phyloP scores from a whole-genome alignment of 2,888 invertebrate genomes.

The Stenotaenia linearis region DNA sequence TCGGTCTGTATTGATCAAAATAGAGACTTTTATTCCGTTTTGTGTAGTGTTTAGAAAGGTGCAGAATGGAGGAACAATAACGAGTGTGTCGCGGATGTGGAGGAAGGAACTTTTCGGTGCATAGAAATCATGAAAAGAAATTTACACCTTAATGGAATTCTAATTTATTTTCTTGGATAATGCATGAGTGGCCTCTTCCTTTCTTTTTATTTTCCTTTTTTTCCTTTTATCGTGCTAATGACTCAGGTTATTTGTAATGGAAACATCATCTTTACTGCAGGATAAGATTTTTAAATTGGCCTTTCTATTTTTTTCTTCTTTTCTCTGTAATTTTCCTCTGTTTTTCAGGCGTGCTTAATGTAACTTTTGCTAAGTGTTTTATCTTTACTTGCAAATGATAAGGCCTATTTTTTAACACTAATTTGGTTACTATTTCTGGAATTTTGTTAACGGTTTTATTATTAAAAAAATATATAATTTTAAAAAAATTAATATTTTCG shows the following conservation, averaged over 20 bases:
- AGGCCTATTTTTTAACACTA: background rate
- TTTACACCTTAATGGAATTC: conserved; percentile 26
- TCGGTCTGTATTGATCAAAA: background rate
- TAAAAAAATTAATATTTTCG: too few relatives aligned
- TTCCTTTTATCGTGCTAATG: conserved; percentile 15
- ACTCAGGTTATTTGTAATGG: conserved; percentile 20
- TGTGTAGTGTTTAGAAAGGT: background rate
- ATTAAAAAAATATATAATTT: background rate
- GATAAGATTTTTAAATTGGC: conserved; percentile 10
- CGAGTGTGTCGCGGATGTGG: background rate
- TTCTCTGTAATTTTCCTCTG: background rate
- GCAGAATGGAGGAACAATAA: background rate
- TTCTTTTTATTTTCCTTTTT: background rate
- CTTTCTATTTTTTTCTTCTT: background rate
- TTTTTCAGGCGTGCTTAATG: conserved; percentile 3
- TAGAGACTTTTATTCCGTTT: background rate
- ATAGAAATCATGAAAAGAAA: conserved; percentile 12
- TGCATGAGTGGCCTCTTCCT: conserved; percentile 21
- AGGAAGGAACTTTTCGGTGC: background rate
- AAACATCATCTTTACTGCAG: conserved; percentile 9
- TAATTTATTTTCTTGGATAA: conserved; percentile 21
- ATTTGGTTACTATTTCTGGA: too few relatives aligned
- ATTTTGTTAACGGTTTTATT: background rate
- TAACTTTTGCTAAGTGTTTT: conserved; percentile 1
- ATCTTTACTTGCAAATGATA: background rate